Base-by-base conservation (phyloP, 2,797 vertebrate species). In the Gambelia wislizenii region DNA sequence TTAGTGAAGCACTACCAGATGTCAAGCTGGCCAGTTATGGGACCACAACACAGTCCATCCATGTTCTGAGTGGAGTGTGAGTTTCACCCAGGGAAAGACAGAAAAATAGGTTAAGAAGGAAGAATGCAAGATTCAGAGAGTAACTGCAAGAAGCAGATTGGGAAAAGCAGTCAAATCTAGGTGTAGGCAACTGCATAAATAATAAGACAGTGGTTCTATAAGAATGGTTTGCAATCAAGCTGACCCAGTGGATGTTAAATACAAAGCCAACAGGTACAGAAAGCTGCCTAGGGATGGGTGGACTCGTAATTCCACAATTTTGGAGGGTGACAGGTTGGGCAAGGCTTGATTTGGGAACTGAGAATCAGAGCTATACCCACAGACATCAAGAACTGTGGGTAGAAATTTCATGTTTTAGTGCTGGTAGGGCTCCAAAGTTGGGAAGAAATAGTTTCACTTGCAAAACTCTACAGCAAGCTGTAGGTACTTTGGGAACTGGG, bases 1-100 rank as follows among this genome's bases (percentile, higher is more conserved):
- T 99, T 96, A 97, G 95, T 0, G 98, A 98, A 89, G 97, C 98
- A 1, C 93, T 99, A 6, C 94, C 98, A 0, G 98, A 99, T 69
- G 97, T 98, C 0, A 97, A 98, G 95, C 95, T 98, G 91, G 98
- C 97, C 0, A 95, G 91, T 0, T 98, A 97, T 20, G 96, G 96
- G 77, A 95, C 95, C 0, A 80, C 91, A 91, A 98, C 98, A 0
- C 97, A 97, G 79, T 98, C 98, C 94, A 98, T 99, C 94, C 96
- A 98, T 0, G 98, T 99, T 3, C 90, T 98, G 88, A 98, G 97
- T 1, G 99, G 99, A 79, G 98, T 98, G 98, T 99, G 96, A 98
- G 99, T 94, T n/a, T 0, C 47, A 33, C 6, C 2, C 0, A 77
- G 47, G 33, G 64, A 18, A 0, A 0, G 70, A 47, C 42, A 7